Evolutionary conservation across 1,140 invertebrate species (phyloP), one percentile per base, ranked within the genome.

Genomic region (Phymastichus coffea): DNA sequence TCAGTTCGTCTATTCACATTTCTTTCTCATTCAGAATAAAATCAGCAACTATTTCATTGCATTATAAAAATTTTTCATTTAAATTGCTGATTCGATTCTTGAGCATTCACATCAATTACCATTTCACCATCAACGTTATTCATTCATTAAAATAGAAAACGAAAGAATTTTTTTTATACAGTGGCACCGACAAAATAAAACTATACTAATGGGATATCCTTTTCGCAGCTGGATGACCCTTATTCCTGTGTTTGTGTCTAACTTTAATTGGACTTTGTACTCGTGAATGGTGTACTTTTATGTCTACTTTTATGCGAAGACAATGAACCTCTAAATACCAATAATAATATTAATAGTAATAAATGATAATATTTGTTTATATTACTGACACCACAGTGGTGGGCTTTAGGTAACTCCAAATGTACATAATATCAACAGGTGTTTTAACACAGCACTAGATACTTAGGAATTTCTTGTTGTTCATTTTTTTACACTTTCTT

Each of bases 201-300:
- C 38, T 8, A 55, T 17, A 61, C 52, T 61, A 61, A 55, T 55
- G n/a, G 44, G 59, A 7, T 40, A 49, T 28, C 38, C 30, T 55
- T 55, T 44, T n/a, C 26, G n/a, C 14, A 37, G 3, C 23, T 9
- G 10, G 23, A n/a, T n/a, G 22, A 35, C 15, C 59, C 26, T 28
- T 47, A 20, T 48, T 51, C 28, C 25, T 61, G 51, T 61, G 41
- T 38, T 3, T 61, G 48, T 54, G 51, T 61, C 52, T 61, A 61
- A 61, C 59, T 55, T 38, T 53, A 28, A 53, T 60, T 60, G 48
- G 52, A 55, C 44, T 40, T n/a, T n/a, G n/a, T 37, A n/a, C 33
- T 48, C 43, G 44, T 61, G 19, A 55, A 55, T 61, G 55, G 48
- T 61, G 22, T 33, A 40, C 37, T 40, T 4, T 15, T 40, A 9